Conservation (phyloP, 2,888 invertebrate species). For the Oeneis ivallda region DNA sequence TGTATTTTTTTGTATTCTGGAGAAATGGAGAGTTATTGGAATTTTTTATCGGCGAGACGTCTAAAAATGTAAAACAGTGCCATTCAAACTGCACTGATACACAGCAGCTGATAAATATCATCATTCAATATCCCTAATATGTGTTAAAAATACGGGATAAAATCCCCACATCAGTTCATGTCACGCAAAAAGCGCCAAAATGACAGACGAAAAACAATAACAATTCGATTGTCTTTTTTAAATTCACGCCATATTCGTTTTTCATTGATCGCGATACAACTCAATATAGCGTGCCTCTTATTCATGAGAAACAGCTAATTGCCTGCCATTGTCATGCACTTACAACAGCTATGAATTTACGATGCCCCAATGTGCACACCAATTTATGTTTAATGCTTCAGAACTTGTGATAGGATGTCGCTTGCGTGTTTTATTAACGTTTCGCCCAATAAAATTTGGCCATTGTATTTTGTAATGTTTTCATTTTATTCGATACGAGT, state of each 20-base stretch:
- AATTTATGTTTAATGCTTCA: conserved; percentile 27
- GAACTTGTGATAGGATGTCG: conserved; percentile 32
- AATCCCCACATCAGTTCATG: not conserved
- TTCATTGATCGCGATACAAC: not conserved
- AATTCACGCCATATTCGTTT: conserved; percentile 8
- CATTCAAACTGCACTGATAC: no score
- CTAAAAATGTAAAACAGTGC: no score
- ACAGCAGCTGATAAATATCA: not conserved
- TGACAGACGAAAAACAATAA: conserved; percentile 6
- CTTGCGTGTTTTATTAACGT: conserved; percentile 25
- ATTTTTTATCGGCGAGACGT: no score
- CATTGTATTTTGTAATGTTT: conserved; percentile 45
- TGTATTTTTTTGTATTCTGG: no score
- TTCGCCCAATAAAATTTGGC: conserved; percentile 11
- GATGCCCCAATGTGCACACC: conserved; percentile 17
- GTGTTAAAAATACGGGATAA: conserved; percentile 2
- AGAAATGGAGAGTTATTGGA: no score
- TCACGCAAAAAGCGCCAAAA: conserved; percentile 17
- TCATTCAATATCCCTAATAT: not conserved
- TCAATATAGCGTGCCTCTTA: not conserved
- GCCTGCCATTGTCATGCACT: conserved; percentile 16
- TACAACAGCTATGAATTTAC: conserved; percentile 26
- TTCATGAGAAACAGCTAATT: conserved; percentile 25
- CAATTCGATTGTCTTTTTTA: conserved; percentile 14
- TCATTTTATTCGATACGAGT: conserved; percentile 44